Percentiles rank a stretch among this genome's conserved stretches.
These are phyloP conservation scores for Orussus abietinus DNA, from an alignment of 1,140 invertebrate genomes.

Conservation along the genomic window DNA sequence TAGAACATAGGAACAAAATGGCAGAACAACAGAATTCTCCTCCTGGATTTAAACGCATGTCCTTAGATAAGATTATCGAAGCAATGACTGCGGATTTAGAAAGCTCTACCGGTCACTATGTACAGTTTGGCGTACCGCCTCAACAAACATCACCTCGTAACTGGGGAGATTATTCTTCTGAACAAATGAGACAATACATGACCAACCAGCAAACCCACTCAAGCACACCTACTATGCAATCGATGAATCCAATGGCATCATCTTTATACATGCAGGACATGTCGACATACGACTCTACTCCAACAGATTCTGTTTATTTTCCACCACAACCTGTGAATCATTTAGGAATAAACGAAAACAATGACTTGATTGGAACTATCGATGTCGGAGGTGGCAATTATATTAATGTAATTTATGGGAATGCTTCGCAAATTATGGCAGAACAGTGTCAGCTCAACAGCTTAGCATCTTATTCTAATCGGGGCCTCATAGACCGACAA, in stretches of 20 bases:
- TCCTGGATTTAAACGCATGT: slow-evolving; percentile 39
- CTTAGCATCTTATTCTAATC: slow-evolving; percentile 35
- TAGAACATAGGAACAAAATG: slow-evolving; percentile 29
- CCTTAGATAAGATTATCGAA: slow-evolving; percentile 62
- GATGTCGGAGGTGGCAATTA: slow-evolving; percentile 52
- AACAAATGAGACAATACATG: slow-evolving; percentile 35
- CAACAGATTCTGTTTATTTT: slow-evolving; percentile 40
- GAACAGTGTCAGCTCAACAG: slow-evolving; percentile 41
- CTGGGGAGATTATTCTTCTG: slow-evolving; percentile 42
- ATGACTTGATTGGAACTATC: slow-evolving; percentile 49
- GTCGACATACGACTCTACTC: slow-evolving; percentile 28
- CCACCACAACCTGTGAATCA: slow-evolving; percentile 42
- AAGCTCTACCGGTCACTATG: slow-evolving; percentile 57
- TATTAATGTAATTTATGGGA: slow-evolving; percentile 51
- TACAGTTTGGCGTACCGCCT: slow-evolving; percentile 54
- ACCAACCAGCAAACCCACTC: slow-evolving; percentile 22
- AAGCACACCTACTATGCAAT: slow-evolving; percentile 33
- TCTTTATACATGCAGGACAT: slow-evolving; percentile 42
- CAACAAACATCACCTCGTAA: slow-evolving; percentile 38
- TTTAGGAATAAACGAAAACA: slow-evolving; percentile 46
- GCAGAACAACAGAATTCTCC: slow-evolving; percentile 37
- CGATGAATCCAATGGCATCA: slow-evolving; percentile 34
- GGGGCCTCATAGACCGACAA: slow-evolving; percentile 41
- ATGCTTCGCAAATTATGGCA: slow-evolving; percentile 45
- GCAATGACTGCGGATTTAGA: slow-evolving; percentile 61